Evolutionary conservation across 2,113 vertebrate species (phyloP), one percentile per base, ranked within the genome.

Genomic region (Grammomys dolichurus): DNA sequence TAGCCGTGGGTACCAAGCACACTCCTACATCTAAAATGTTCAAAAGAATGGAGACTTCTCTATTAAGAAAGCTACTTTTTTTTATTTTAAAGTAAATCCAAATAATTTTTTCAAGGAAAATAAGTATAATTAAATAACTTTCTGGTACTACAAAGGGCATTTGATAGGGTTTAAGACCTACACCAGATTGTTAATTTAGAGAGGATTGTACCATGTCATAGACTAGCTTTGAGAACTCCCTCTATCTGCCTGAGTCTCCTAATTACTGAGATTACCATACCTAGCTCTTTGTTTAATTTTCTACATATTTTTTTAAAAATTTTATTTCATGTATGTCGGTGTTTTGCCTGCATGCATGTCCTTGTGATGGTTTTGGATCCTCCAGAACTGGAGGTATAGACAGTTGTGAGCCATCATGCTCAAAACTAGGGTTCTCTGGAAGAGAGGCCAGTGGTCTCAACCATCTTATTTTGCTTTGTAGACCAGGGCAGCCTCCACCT

Each of bases 41-140:
- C 31, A 78, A 72, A 89, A 78, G 33, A 19, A 43, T 78, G 56
- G 43, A 20, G 1, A 69, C 13, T n/a, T 51, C 80, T 89, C 87
- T 86, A 80, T n/a, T 5, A 65, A 80, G 70, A 94, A 84, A 94
- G 51, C 36, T 33, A 63, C 20, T 31, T 72, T 92, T 63, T 92
- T 26, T 19, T 72, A 31, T 85, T 92, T 78, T 51, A 60, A 40
- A 51, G 63, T 31, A 91, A 89, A 92, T 63, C 48, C 3, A 76
- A 77, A 89, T 91, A 28, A 51, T 36, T 51, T 70, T 88, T 88
- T 88, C 51, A 92, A 70, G 36, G 48, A 88, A 69, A 22, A 56
- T 4, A 48, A 40, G 40, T 40, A 40, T 40, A 40, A 40, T 40
- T 40, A 33, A 67, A 48, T 75, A 51, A 46, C 36, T 31, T 3